These are phyloP conservation scores for Pollimyrus isidori DNA, from an alignment of 2,113 vertebrate species.

Conservation along the genomic window DNA sequence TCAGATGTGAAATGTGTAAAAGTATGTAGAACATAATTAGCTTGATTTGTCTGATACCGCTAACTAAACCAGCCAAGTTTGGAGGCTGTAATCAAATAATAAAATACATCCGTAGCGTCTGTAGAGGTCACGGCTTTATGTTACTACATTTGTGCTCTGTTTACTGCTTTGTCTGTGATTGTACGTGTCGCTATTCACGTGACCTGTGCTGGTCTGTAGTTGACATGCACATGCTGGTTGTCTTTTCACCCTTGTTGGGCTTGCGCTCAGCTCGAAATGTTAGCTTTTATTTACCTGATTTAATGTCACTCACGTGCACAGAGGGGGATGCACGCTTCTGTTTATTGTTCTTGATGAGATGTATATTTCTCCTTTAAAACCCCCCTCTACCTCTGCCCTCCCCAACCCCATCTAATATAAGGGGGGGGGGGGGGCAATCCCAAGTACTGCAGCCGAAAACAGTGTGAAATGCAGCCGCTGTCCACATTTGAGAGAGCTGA, in stretches of 20 bases:
- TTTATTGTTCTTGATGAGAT: conserved; percentile 21
- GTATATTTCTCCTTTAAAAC: conserved; percentile 29
- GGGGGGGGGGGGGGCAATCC: conserved; percentile 37
- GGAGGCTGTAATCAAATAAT: not conserved
- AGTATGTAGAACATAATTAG: not conserved
- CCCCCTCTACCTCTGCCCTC: not conserved
- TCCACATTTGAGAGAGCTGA: conserved; percentile 48
- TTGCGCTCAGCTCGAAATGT: too few relatives aligned
- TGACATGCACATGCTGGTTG: not conserved
- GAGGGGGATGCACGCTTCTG: not conserved
- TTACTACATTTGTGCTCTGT: not conserved
- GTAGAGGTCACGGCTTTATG: not conserved
- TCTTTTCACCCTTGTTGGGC: not conserved
- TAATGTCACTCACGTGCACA: not conserved
- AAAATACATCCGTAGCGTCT: not conserved
- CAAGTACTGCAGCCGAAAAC: conserved; percentile 41
- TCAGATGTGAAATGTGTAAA: not conserved
- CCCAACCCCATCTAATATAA: not conserved
- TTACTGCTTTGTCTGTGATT: not conserved
- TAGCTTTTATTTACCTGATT: not conserved
- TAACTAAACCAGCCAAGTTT: not conserved
- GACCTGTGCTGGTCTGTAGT: not conserved
- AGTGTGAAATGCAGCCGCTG: conserved; percentile 54
- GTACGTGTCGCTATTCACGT: not conserved
- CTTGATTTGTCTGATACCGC: not conserved